A percentile compares a stretch with the other conserved stretches of the same genome.
These are phyloP conservation scores for Megaustenia siamemsis DNA, from an alignment of 2,888 invertebrate genomes.

Conservation along the genomic window DNA sequence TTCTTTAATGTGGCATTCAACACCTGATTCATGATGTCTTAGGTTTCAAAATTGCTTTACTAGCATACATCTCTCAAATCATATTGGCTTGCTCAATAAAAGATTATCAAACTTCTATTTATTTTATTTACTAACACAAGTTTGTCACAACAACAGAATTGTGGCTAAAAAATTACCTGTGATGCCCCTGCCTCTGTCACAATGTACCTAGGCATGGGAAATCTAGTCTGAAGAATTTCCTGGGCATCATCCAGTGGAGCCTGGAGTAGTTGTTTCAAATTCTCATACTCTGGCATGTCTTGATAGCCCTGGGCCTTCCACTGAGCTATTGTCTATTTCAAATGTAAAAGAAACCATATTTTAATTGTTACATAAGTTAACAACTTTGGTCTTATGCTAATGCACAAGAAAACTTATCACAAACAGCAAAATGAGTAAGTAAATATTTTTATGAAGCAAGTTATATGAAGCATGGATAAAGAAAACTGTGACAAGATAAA, in stretches of 20 bases:
- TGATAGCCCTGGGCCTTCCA: constrained; percentile 97
- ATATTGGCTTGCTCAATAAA: no score
- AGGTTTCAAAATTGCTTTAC: no score
- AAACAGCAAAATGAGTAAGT: neutral
- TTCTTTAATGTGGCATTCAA: no score
- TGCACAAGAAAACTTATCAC: no score
- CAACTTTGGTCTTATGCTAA: no score
- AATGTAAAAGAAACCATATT: neutral
- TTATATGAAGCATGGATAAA: neutral
- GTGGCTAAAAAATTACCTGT: constrained; percentile 86
- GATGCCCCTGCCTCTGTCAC: constrained; percentile 99
- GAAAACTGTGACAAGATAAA: neutral
- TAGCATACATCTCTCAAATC: no score
- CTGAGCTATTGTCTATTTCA: constrained; percentile 92
- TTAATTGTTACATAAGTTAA: no score
- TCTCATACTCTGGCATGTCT: constrained; percentile 97
- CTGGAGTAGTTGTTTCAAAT: constrained; percentile 95
- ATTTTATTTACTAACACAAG: no score
- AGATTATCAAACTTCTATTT: no score
- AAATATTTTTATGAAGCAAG: neutral
- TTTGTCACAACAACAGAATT: no score
- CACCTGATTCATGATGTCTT: no score
- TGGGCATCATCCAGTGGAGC: constrained; percentile 98
- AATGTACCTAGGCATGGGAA: constrained; percentile 99
- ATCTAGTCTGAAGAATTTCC: constrained; percentile 95